phyloP scores from a whole-genome alignment of 2,888 invertebrate genomes.

The Adelphocoris suturalis region DNA sequence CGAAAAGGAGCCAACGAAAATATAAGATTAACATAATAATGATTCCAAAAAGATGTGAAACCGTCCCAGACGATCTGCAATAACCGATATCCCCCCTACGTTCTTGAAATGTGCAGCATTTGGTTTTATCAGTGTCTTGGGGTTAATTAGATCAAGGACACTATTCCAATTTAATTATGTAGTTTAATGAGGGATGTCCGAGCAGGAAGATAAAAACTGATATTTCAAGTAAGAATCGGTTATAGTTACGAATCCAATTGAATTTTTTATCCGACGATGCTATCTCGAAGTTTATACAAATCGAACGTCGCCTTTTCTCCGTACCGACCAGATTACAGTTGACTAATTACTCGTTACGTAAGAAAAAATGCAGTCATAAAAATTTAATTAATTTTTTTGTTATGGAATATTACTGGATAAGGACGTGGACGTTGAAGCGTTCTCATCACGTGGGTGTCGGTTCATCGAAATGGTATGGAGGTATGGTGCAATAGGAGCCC shows the following conservation, averaged over 20 bases:
- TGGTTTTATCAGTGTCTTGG: not conserved
- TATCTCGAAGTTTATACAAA: constrained; percentile 13
- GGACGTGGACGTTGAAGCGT: not conserved
- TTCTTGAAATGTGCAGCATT: not conserved
- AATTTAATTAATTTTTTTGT: not conserved
- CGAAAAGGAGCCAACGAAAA: too few species aligned
- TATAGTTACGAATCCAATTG: not conserved
- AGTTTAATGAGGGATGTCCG: not conserved
- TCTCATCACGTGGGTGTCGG: too few species aligned
- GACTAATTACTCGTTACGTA: not conserved
- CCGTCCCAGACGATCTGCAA: not conserved
- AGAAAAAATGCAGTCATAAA: not conserved
- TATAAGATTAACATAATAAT: not conserved
- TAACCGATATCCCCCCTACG: not conserved
- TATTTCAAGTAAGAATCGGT: not conserved
- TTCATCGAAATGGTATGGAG: too few species aligned
- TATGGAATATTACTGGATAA: not conserved
- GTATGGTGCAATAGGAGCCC: too few species aligned
- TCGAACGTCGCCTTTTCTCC: not conserved
- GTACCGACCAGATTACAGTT: not conserved
- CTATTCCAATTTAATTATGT: constrained; percentile 45
- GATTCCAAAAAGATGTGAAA: not conserved
- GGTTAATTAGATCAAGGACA: constrained; percentile 47
- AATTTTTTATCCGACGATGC: not conserved
- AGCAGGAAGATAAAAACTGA: not conserved